Conservation (phyloP, 2,797 vertebrate species). For the Manis javanica region DNA sequence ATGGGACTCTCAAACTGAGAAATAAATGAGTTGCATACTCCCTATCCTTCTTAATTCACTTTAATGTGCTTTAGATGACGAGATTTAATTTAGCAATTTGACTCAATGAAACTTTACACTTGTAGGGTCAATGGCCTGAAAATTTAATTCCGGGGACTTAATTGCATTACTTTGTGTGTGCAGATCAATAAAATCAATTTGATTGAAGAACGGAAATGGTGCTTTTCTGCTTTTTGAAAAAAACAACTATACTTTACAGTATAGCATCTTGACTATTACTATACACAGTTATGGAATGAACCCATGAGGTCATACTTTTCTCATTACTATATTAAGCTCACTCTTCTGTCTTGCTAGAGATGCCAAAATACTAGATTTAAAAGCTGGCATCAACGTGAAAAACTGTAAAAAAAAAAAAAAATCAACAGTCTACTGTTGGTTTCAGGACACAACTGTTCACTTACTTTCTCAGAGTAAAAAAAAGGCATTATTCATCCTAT, state of each 20-base stretch:
- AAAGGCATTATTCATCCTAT: background rate
- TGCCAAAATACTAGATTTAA: background rate
- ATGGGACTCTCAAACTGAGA: constrained; percentile 75
- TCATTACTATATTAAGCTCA: constrained; percentile 75
- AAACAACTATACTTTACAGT: constrained; percentile 79
- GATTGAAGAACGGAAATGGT: constrained; percentile 85
- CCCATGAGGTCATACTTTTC: constrained; percentile 65
- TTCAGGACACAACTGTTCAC: background rate
- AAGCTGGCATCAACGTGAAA: background rate
- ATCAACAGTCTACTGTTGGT: background rate
- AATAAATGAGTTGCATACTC: constrained; percentile 84
- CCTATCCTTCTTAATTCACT: constrained; percentile 88
- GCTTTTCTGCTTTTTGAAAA: constrained; percentile 81
- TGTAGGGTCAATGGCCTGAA: constrained; percentile 92
- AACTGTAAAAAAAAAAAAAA: background rate
- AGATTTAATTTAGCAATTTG: constrained; percentile 93
- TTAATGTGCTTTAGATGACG: constrained; percentile 89
- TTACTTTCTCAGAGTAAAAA: background rate
- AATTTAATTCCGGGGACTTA: constrained; percentile 94
- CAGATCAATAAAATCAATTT: constrained; percentile 95
- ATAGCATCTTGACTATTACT: constrained; percentile 76
- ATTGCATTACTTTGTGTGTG: constrained; percentile 92
- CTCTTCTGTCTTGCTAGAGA: constrained; percentile 68
- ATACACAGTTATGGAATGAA: constrained; percentile 74
- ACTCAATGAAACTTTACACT: constrained; percentile 93